A percentile compares a stretch with the other conserved stretches of the same genome.
These are phyloP conservation scores for Ischnura elegans DNA, from an alignment of 2,888 invertebrate genomes.

Conservation along the genomic window DNA sequence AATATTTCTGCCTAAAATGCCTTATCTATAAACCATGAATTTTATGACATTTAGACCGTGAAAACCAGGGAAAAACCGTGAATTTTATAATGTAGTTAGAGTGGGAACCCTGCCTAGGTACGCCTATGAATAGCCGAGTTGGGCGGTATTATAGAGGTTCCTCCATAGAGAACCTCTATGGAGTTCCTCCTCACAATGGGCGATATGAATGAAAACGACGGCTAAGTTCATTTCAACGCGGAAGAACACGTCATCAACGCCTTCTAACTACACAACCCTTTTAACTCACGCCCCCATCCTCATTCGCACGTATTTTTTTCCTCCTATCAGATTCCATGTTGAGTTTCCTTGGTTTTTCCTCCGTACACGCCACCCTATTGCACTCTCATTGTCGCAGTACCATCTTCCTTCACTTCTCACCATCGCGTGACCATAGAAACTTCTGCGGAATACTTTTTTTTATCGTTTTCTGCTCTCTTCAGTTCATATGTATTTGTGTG, in stretches of 20 bases:
- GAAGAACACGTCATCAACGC: conserved; percentile 49
- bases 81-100: too few relatives aligned
- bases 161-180: too few relatives aligned
- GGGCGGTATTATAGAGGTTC: background rate
- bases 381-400: background rate
- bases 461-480: background rate
- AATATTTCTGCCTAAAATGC: too few relatives aligned
- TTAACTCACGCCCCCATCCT: background rate
- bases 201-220: conserved; percentile 46
- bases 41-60: too few relatives aligned
- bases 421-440: conserved; percentile 49
- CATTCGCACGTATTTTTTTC: background rate
- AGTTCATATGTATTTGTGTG: background rate
- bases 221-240: conserved; percentile 30
- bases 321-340: background rate
- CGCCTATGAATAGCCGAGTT: too few relatives aligned
- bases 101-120: too few relatives aligned
- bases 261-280: background rate
- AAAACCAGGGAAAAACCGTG: too few relatives aligned
- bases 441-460: background rate
- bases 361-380: background rate
- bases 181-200: too few relatives aligned
- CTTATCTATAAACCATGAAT: too few relatives aligned
- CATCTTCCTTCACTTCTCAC: background rate
- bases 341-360: background rate